Percentiles rank a stretch among this genome's conserved stretches.
These are phyloP conservation scores for Netelia melanura DNA, from an alignment of 2,888 invertebrate species.

Conservation along the genomic window DNA sequence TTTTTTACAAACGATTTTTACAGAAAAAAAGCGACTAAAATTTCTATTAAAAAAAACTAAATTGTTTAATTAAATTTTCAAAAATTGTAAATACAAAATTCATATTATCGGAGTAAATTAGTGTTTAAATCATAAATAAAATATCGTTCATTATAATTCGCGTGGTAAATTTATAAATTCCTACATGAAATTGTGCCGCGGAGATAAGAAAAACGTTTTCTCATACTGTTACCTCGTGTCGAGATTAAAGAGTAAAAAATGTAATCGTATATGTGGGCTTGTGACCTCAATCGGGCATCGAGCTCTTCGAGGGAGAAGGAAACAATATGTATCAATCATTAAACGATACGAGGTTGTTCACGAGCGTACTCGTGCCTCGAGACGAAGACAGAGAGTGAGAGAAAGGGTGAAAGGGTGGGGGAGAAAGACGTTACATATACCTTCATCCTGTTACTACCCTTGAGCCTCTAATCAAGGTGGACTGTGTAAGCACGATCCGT, in stretches of 20 bases:
- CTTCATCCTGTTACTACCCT: conserved; percentile 47
- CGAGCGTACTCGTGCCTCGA: conserved; percentile 1
- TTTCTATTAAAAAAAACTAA: too few relatives aligned
- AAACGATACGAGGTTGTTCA: conserved; percentile 46
- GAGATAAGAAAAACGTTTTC: neutral
- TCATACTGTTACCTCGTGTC: neutral
- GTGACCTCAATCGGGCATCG: conserved; percentile 54
- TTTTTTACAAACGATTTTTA: too few relatives aligned
- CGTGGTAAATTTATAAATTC: neutral
- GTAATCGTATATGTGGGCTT: conserved; percentile 29
- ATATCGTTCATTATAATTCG: neutral
- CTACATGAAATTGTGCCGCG: neutral
- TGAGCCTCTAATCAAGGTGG: conserved; percentile 61
- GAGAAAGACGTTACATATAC: neutral
- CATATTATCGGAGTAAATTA: too few relatives aligned
- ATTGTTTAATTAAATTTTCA: too few relatives aligned
- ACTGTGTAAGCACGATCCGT: conserved; percentile 52
- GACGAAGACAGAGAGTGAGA: neutral
- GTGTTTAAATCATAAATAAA: neutral
- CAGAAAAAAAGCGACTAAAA: too few relatives aligned
- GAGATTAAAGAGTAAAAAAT: conserved; percentile 31
- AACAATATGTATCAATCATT: conserved; percentile 58
- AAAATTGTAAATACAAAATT: too few relatives aligned
- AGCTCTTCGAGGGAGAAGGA: conserved; percentile 4
- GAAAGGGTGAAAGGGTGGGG: neutral